Conservation (phyloP, 2,888 invertebrate genomes). For the Tetragonisca angustula region DNA sequence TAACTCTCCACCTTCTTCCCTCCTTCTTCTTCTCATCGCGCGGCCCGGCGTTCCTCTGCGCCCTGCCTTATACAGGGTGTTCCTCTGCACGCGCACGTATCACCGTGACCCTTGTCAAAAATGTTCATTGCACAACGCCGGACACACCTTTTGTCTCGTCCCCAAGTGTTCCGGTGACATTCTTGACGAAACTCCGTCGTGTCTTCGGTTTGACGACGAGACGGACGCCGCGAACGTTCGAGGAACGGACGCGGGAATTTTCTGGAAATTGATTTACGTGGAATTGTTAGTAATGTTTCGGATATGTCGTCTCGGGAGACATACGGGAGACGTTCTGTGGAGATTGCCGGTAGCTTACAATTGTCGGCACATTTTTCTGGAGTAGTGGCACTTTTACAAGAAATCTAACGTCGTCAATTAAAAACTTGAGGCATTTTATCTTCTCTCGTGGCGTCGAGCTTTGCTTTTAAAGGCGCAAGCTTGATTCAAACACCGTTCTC, state of each 20-base stretch:
- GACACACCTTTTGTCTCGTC: constrained; percentile 39
- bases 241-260: not conserved
- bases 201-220: not conserved
- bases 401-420: no score
- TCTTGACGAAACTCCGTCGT: not conserved
- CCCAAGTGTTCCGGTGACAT: constrained; percentile 16
- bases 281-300: not conserved
- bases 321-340: no score
- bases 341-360: not conserved
- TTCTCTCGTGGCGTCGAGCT: no score
- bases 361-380: not conserved
- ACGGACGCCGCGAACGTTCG: not conserved
- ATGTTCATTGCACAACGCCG: constrained; percentile 24
- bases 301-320: not conserved
- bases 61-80: constrained; percentile 76
- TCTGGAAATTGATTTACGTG: not conserved
- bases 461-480: no score
- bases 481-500: not conserved
- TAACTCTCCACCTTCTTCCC: constrained; percentile 81
- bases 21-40: constrained; percentile 79
- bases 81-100: constrained; percentile 60
- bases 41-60: constrained; percentile 73
- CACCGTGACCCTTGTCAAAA: constrained; percentile 42
- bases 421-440: no score
- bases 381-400: not conserved